Percentiles rank a stretch among this genome's conserved stretches.
Evolutionary conservation across 2,113 vertebrate species (phyloP).

Genomic region (Nothocercus nigrocapillus): DNA sequence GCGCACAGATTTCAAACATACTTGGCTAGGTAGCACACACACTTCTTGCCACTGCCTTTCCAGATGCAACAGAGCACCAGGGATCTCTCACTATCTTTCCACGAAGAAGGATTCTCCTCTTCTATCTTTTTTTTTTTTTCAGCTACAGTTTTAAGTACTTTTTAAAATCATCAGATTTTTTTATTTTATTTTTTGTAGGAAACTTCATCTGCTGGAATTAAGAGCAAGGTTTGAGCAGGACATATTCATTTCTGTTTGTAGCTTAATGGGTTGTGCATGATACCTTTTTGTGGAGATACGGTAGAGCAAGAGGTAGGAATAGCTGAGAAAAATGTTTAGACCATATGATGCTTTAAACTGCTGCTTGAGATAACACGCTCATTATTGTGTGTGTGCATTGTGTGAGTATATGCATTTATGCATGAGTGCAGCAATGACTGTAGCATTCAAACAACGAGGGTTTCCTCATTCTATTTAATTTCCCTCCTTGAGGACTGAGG

Average conservation of each 20-base stretch:
- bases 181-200: background rate
- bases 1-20: slow-evolving; percentile 72
- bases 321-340: slow-evolving; percentile 3
- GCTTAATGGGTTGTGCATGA: background rate
- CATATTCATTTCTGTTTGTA: background rate
- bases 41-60: background rate
- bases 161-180: background rate
- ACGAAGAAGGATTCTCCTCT: slow-evolving; percentile 1
- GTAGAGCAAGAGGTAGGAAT: background rate
- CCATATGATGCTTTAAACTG: background rate
- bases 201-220: slow-evolving; percentile 62
- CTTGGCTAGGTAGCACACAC: slow-evolving; percentile 27
- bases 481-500: background rate
- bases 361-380: background rate
- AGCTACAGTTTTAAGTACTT: background rate
- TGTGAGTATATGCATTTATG: background rate
- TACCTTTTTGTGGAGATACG: background rate
- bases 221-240: slow-evolving; percentile 69
- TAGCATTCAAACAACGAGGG: background rate
- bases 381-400: background rate
- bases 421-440: background rate
- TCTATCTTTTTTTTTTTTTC: background rate
- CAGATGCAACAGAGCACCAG: slow-evolving; percentile 21
- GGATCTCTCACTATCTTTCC: background rate
- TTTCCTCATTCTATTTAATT: background rate